A percentile compares a stretch with the other conserved stretches of the same genome.
phyloP scores from a whole-genome alignment of 2,113 vertebrate species.

The Cepphus grylle region DNA sequence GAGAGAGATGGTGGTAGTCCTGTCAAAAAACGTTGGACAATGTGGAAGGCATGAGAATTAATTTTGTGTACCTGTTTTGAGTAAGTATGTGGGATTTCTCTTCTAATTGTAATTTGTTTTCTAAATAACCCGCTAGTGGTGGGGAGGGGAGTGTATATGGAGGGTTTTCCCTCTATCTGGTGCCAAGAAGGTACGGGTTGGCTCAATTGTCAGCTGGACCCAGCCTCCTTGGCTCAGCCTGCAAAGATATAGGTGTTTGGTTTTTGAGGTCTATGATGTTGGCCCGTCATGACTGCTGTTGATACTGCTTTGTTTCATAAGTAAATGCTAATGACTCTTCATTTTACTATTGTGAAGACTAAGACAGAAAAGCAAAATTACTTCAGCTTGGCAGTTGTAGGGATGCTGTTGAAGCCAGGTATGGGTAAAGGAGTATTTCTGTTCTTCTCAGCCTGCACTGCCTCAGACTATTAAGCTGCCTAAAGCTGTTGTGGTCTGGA shows the following conservation, averaged over 20 bases:
- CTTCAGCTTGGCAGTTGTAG: neutral
- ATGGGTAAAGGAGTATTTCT: neutral
- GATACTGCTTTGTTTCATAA: neutral
- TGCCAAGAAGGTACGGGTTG: neutral
- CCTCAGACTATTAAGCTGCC: neutral
- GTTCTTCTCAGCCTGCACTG: rapidly evolving
- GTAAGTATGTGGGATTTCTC: neutral
- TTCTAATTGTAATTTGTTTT: neutral
- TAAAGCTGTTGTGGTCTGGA: neutral
- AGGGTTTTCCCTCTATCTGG: neutral
- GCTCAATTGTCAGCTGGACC: neutral
- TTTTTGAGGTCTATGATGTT: neutral
- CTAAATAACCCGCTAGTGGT: rapidly evolving
- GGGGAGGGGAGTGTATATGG: rapidly evolving
- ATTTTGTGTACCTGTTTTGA: neutral
- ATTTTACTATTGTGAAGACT: neutral
- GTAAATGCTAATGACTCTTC: neutral
- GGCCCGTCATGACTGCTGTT: neutral
- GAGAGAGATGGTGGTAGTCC: neutral
- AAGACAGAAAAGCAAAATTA: neutral
- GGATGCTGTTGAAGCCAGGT: neutral
- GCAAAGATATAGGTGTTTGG: neutral
- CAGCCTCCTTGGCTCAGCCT: neutral
- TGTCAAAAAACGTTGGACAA: neutral
- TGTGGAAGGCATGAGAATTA: neutral